phyloP scores from a whole-genome alignment of 2,113 vertebrate species.

The Siniperca knerii region DNA sequence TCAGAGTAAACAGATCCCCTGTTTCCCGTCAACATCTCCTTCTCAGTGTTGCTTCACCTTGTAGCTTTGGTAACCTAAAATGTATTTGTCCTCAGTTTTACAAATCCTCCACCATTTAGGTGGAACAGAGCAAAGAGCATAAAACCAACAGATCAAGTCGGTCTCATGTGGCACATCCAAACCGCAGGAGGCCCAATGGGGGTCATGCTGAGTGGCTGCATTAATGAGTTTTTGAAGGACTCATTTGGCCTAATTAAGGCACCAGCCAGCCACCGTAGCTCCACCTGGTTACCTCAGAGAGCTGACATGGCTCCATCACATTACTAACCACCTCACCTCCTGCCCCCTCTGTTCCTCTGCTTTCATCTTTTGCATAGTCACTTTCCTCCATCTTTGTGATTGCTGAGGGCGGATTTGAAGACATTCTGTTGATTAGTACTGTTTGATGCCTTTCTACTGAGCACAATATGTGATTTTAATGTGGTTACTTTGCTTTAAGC shows the following conservation, averaged over 20 bases:
- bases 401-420: conserved; percentile 42
- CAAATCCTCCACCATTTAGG: conserved; percentile 3
- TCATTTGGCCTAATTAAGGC: conserved; percentile 63
- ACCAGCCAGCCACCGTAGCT: conserved; percentile 19
- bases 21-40: not conserved
- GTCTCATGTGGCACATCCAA: conserved; percentile 14
- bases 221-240: conserved; percentile 64
- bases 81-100: not conserved
- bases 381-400: conserved; percentile 51
- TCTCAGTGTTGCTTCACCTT: not conserved
- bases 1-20: not conserved
- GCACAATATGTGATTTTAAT: conserved; percentile 15
- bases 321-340: conserved; percentile 30
- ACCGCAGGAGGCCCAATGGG: not conserved
- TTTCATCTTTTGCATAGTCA: conserved; percentile 58
- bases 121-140: conserved; percentile 19
- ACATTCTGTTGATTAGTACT: conserved; percentile 45
- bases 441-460: conserved; percentile 51
- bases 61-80: not conserved
- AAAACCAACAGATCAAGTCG: conserved; percentile 31
- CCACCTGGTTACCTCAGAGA: conserved; percentile 52
- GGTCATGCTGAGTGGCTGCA: conserved; percentile 40
- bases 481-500: conserved; percentile 18
- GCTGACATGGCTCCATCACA: conserved; percentile 22
- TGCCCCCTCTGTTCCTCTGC: conserved; percentile 18